Conservation (phyloP, 2,797 vertebrate species). For the Arctocebus calabarensis region DNA sequence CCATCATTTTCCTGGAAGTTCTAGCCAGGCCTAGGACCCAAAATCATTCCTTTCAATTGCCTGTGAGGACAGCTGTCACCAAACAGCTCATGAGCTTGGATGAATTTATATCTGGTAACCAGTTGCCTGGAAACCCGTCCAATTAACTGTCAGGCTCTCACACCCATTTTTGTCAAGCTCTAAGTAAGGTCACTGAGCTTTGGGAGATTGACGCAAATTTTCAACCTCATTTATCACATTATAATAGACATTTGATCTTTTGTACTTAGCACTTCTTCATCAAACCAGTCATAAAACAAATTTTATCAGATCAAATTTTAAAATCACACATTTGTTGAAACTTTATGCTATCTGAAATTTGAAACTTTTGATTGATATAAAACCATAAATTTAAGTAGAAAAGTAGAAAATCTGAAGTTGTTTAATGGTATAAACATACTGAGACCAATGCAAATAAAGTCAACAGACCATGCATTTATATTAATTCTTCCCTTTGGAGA, state of each 20-base stretch:
- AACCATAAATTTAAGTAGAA: conserved; percentile 27
- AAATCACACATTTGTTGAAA: conserved; percentile 32
- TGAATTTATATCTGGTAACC: not conserved
- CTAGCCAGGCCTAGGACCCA: not conserved
- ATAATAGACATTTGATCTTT: not conserved
- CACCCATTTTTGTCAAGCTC: not conserved
- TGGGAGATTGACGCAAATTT: not conserved
- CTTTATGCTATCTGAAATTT: conserved; percentile 17
- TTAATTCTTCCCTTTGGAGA: not conserved
- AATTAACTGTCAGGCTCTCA: not conserved
- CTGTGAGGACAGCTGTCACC: not conserved
- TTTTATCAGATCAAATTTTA: conserved; percentile 37
- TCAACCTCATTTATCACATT: not conserved
- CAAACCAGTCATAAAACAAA: not conserved
- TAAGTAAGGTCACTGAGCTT: not conserved
- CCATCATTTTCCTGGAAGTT: not conserved
- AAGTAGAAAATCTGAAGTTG: conserved; percentile 8
- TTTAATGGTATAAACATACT: conserved; percentile 47
- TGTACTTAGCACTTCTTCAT: not conserved
- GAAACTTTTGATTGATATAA: not conserved
- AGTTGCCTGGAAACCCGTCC: not conserved
- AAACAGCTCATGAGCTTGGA: not conserved
- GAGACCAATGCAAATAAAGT: not conserved
- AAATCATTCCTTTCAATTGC: not conserved
- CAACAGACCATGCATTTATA: not conserved